Percentiles rank a stretch among this genome's conserved stretches.
Conservation (phyloP, 2,113 vertebrate genomes). For the Halichoeres trimaculatus region DNA sequence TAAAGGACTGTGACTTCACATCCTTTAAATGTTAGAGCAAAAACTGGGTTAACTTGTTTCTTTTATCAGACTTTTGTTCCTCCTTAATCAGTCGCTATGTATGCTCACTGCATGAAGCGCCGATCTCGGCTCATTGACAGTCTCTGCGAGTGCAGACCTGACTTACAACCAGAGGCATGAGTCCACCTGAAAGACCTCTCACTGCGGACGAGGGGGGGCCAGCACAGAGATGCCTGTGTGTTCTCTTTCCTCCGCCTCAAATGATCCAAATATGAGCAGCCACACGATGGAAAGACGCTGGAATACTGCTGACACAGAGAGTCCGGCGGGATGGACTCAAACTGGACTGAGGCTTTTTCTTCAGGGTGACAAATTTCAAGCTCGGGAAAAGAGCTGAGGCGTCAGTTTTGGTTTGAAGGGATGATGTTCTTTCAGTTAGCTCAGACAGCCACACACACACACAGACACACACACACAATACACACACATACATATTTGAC, state of each 20-base stretch:
- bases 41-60: not conserved
- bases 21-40: not conserved
- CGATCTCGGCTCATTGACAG: constrained; percentile 48
- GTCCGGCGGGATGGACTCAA: constrained; percentile 44
- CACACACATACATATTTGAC: too few species aligned
- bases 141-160: constrained; percentile 36
- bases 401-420: constrained; percentile 25
- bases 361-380: constrained; percentile 62
- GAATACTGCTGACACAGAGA: constrained; percentile 60
- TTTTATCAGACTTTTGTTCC: not conserved
- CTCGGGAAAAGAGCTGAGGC: constrained; percentile 58
- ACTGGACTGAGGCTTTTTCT: constrained; percentile 62
- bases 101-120: not conserved
- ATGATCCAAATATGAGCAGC: constrained; percentile 59
- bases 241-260: constrained; percentile 36
- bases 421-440: constrained; percentile 29
- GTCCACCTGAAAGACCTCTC: constrained; percentile 66
- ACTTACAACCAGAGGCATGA: constrained; percentile 20
- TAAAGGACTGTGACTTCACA: constrained; percentile 32
- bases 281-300: constrained; percentile 53
- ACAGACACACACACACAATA: constrained; percentile 6
- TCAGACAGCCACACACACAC: too few species aligned
- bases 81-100: not conserved
- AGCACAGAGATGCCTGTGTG: constrained; percentile 67
- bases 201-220: constrained; percentile 47